Percentiles rank a stretch among this genome's conserved stretches.
phyloP scores from a whole-genome alignment of 1,140 invertebrate genomes.

The Atopsyche davidsoni region DNA sequence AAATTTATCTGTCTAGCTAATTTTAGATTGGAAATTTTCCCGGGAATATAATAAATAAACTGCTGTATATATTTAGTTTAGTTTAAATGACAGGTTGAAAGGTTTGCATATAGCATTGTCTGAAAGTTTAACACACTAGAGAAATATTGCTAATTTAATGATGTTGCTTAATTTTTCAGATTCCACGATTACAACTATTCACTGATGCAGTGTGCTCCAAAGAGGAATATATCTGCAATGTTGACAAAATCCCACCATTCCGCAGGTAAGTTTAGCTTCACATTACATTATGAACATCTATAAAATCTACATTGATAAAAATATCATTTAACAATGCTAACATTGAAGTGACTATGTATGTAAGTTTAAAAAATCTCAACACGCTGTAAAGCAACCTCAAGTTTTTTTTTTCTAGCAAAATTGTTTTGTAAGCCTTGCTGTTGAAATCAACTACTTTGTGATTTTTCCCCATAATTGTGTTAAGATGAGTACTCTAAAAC shows the following conservation, averaged over 20 bases:
- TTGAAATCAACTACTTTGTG: too few species aligned
- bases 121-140: not conserved
- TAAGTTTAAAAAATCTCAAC: not conserved
- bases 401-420: not conserved
- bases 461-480: too few species aligned
- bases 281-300: not conserved
- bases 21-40: too few species aligned
- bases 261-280: slow-evolving; percentile 8
- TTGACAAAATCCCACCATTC: slow-evolving; percentile 16
- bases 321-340: not conserved
- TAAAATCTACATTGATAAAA: not conserved
- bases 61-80: not conserved
- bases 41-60: not conserved
- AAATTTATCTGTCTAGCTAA: too few species aligned
- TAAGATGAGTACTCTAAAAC: too few species aligned
- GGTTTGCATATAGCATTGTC: not conserved
- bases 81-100: not conserved
- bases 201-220: slow-evolving; percentile 9
- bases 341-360: not conserved
- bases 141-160: not conserved
- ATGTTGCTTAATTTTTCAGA: not conserved
- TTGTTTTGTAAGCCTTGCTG: too few species aligned
- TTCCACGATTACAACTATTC: slow-evolving; percentile 19
- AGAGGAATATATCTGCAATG: slow-evolving; percentile 18
- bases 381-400: not conserved